Evolutionary conservation across 2,113 vertebrate species (phyloP), one percentile per base, ranked within the genome.

Genomic region (Vulpes vulpes): DNA sequence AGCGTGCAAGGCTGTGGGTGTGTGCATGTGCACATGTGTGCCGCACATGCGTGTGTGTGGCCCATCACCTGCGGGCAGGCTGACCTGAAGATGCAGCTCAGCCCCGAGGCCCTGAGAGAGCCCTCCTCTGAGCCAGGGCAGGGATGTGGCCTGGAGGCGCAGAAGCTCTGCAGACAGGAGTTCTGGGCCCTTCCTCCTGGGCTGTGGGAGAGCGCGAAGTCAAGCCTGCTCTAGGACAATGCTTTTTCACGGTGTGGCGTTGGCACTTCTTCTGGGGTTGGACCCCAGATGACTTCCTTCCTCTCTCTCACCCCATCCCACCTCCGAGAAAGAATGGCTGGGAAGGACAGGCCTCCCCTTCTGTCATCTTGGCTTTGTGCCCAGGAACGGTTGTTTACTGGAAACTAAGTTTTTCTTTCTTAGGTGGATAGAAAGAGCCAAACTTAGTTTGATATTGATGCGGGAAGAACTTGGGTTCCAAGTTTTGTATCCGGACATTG

Each of bases 341-440:
- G 67, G 22, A 64, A 49, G 38, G 55, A 79, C 59, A n/a, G 78
- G 8, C 53, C 59, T 49, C 93, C n/a, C 23, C 27, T 38, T 80
- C 81, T 74, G 53, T 43, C n/a, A 55, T 76, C 55, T 5, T 65
- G 20, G 43, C 32, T 88, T 76, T 14, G 8, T 19, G 30, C 65
- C 32, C 62, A 53, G 80, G 53, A 49, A 38, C 5, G 0, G 7
- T 16, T 16, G 30, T 27, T 80, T 67, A 59, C 73, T 51, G 32
- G 82, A 83, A 79, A 57, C n/a, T 23, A 91, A 25, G 20, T 49
- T 84, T 95, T 88, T 82, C 35, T 89, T 95, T 76, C 15, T 74
- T 82, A 5, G 25, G 12, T 87, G 38, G 10, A 27, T 92, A 59
- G 86, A 95, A 88, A 81, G 71, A 86, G 38, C 20, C 14, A 23